Evolutionary conservation across 64 coral and sea anemone genomes (phyloP), one percentile per base, ranked within the genome.

Genomic region (Stichodactyla mertensii): DNA sequence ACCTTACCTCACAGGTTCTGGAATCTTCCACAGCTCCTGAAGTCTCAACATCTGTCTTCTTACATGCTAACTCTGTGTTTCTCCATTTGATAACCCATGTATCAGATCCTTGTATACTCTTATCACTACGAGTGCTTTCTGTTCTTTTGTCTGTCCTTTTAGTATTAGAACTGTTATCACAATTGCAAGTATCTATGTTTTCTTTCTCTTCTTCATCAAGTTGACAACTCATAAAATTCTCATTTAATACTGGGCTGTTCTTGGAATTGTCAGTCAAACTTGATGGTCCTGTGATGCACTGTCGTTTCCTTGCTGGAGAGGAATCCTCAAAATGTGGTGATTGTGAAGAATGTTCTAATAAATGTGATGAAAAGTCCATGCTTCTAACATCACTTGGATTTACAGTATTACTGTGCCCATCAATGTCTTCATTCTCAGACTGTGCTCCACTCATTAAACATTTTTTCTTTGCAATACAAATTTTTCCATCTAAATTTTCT

Each of bases 261-360:
- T 19, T 71, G 66, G 66, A 19, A 31, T 74, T 31, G 52, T 52
- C 18, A 28, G 51, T 81, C 51, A 54, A 81, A 16, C 53, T 55
- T 54, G 78, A 81, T 81, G 78, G 78, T 53, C 78, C 78, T 54
- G 36, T n/a, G 16, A 81, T 81, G 51, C 78, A 81, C 31, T 81
- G 78, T 55, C 78, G 52, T 18, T 81, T 81, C 16, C 53, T 81
- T 9, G 16, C 78, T 19, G 78, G 78, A 7, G 69, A 74, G 5
- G 6, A 18, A 71, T 71, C 66, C 20, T 9, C 5, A 71, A 23
- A 24, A 58, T 4, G 56, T 58, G 56, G 14, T 58, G 56, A 58
- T 15, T 58, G 56, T 11, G 56, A 5, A 15, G 56, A 58, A 58
- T 20, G n/a, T 69, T 69, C 64, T 69, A 9, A 20, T 22, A 9